phyloP scores from a whole-genome alignment of 2,113 vertebrate species.

The Ammodytes dubius region DNA sequence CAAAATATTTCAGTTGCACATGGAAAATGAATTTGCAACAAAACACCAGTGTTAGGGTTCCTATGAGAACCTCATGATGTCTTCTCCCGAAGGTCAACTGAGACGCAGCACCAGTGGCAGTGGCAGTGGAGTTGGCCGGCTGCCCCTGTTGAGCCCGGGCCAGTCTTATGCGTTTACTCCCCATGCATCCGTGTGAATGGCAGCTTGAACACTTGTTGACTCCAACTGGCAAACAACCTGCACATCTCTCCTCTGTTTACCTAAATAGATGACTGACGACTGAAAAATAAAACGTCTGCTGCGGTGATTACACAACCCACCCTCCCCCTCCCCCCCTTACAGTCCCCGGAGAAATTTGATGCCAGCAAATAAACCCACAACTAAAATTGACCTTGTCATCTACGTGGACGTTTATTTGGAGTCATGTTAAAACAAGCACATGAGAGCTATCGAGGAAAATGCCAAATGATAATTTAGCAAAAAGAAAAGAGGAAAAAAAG shows the following conservation, averaged over 20 bases:
- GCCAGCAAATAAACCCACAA: slow-evolving; percentile 29
- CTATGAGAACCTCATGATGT: slow-evolving; percentile 15
- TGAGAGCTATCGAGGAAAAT: slow-evolving; percentile 47
- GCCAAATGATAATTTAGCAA: slow-evolving; percentile 66
- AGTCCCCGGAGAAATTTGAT: slow-evolving; percentile 57
- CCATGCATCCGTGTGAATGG: slow-evolving; percentile 29
- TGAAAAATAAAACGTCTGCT: slow-evolving; percentile 65
- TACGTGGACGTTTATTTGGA: slow-evolving; percentile 60
- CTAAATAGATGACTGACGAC: slow-evolving; percentile 63
- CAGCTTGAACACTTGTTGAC: slow-evolving; percentile 47
- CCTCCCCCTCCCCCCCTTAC: neutral
- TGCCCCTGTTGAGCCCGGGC: slow-evolving; percentile 9
- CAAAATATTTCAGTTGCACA: too few relatives aligned
- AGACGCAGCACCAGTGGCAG: slow-evolving; percentile 42
- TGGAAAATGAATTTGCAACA: neutral
- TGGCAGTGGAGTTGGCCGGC: slow-evolving; percentile 38
- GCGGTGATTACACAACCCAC: slow-evolving; percentile 48
- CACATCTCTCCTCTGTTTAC: slow-evolving; percentile 63
- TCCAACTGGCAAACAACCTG: slow-evolving; percentile 51
- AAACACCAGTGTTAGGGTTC: neutral
- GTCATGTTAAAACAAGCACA: slow-evolving; percentile 65
- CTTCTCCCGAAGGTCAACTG: slow-evolving; percentile 20
- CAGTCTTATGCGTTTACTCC: slow-evolving; percentile 50
- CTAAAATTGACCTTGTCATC: slow-evolving; percentile 61
- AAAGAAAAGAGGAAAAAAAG: slow-evolving; percentile 13